Base-by-base conservation (phyloP, 2,113 vertebrate species). In the Casuarius casuarius region DNA sequence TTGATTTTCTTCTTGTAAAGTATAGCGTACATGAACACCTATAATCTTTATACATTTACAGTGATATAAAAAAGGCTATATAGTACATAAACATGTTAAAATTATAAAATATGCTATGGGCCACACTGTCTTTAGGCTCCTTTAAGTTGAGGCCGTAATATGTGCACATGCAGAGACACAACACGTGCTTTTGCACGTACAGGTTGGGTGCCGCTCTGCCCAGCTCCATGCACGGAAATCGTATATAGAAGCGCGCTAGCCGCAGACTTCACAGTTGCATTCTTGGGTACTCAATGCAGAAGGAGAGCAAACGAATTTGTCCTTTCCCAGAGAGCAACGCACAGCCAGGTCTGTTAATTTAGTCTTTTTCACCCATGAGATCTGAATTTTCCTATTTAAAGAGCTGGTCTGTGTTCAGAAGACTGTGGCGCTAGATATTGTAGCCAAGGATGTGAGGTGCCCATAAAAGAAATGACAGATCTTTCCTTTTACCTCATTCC, bases 1-100 rank as follows among this genome's bases (percentile, higher is more conserved):
- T 97, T 96, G 97, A 97, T 98, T 97, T 98, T 96, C 95, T 97
- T 75, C 87, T 94, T 23, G 79, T 84, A 54, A 92, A 65, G 84
- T 93, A 79, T 3, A 82, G 89, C 17, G 35, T 94, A 90, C 85
- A 82, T 23, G 66, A 51, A 87, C 73, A 61, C 81, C 76, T 92
- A 56, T 85, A 46, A 94, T 93, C 94, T 94, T 95, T 72, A 78
- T 97, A 74, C 83, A 81, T 96, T 95, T 88, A 88, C 94, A 66
- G 65, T 67, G 88, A 87, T 78, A 63, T 88, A 70, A 66, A 72
- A 94, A 80, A 80, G 78, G 44, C 25, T 68, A 11, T 25, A 22
- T 51, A 18, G 63, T 18, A 23, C 40, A 48, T 84, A 78, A 80
- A 81, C 18, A 9, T 48, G 46, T 46, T 81, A 63, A 82, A 93